These are phyloP conservation scores for Lophius americanus DNA, from an alignment of 2,797 vertebrate genomes.

Conservation along the genomic window DNA sequence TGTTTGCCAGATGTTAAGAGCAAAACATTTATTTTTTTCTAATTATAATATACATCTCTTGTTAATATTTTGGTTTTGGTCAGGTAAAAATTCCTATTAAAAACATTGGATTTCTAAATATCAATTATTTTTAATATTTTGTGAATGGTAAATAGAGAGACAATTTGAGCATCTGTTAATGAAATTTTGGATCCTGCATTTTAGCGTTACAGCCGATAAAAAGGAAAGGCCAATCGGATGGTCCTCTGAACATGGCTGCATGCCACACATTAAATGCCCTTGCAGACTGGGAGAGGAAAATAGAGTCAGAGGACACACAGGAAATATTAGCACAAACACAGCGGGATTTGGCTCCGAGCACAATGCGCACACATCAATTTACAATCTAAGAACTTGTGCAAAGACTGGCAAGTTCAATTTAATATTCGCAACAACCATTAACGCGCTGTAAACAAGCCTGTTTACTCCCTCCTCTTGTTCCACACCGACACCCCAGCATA, in stretches of 20 bases:
- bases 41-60: no score
- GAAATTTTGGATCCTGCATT: conserved; percentile 17
- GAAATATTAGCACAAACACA: conserved; percentile 23
- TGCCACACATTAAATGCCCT: conserved; percentile 62
- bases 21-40: not conserved
- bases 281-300: conserved; percentile 48
- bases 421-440: conserved; percentile 14
- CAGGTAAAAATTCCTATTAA: no score
- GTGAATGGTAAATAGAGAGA: no score
- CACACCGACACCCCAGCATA: conserved; percentile 35
- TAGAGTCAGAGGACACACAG: conserved; percentile 52
- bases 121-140: no score
- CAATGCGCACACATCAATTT: conserved; percentile 14
- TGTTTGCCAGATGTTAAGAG: not conserved
- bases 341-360: conserved; percentile 22
- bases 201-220: no score
- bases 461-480: conserved; percentile 10
- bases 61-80: no score
- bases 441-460: conserved; percentile 38
- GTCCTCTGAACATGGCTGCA: conserved; percentile 43
- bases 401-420: conserved; percentile 29
- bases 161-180: no score
- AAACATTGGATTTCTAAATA: no score
- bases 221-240: conserved; percentile 55
- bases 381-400: conserved; percentile 32